Conservation (phyloP, 2,888 invertebrate species). For the Lasioglossum malachurum region DNA sequence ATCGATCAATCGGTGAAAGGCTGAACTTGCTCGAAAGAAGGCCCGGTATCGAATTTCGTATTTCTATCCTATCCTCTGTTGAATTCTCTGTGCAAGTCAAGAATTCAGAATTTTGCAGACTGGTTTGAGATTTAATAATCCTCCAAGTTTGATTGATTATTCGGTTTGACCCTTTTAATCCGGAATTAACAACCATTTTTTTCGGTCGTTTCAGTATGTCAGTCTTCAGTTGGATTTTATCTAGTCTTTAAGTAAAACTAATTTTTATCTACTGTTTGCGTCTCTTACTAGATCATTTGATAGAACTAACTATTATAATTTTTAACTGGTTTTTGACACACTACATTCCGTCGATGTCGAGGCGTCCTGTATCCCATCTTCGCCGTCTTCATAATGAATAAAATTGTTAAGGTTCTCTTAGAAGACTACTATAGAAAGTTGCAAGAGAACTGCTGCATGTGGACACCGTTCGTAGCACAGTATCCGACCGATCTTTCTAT, state of each 20-base stretch:
- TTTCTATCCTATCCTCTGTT: background rate
- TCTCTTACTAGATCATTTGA: too few species aligned
- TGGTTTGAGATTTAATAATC: too few species aligned
- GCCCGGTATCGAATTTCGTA: background rate
- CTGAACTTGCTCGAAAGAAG: background rate
- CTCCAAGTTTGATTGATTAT: too few species aligned
- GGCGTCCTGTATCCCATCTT: background rate
- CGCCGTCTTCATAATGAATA: background rate
- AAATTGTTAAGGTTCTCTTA: background rate
- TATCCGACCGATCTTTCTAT: constrained; percentile 5
- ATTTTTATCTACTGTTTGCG: background rate
- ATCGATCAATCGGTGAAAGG: background rate
- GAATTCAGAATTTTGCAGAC: too few species aligned
- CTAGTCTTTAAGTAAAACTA: background rate
- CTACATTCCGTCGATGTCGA: background rate
- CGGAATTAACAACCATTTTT: background rate
- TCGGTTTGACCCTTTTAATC: too few species aligned
- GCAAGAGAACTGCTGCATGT: background rate
- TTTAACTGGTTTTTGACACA: background rate
- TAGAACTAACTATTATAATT: too few species aligned
- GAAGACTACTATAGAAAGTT: background rate
- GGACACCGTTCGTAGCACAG: background rate
- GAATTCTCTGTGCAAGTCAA: background rate
- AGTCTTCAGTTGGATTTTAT: background rate
- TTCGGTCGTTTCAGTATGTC: background rate